Base-by-base conservation (phyloP, 2,888 invertebrate genomes). In the Oxyscelio sp. region DNA sequence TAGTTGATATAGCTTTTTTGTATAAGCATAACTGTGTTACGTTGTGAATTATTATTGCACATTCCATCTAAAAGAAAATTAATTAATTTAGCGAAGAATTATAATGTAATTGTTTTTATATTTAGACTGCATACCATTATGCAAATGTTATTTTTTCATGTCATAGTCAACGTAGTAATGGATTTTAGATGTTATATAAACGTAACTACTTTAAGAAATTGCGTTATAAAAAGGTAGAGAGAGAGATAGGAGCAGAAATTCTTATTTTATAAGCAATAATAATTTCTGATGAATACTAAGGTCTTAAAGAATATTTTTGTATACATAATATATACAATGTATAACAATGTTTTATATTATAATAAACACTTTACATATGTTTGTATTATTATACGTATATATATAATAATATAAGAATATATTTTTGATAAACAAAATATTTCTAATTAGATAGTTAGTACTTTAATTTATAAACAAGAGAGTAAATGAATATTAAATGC, bases 1-100 rank as follows among this genome's bases (percentile, higher is more conserved):
- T 59, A 77, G 43, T 59, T 66, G 50, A 66, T 66, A 40, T 63
- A 38, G 58, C 66, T 70, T 63, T 77, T 70, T 56, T 59, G 50
- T 58, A 19, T 61, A 78, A 78, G 70, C 78, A 24, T 70, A 56
- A 45, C 70, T 79, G 70, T 79, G 63, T 63, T 79, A 71, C 38
- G 45, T 54, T 58, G 52, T 54, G 43, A 17, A 43, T 61, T 38
- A 52, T 24, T 68, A 40, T 38, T 58, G 43, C 43, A 54, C 61
- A 78, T 78, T 78, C 70, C 78, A 70, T 54, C 52, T 15, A 73
- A 52, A 19, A 22, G 8, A 27, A 73, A 73, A 52, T 50, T 59
- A 48, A 71, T 71, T 50, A 73, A 73, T 34, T 50, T 54, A 19
- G 22, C 48, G 27, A 15, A 34, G 58, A 58, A 59, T 15, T 58